phyloP scores from a whole-genome alignment of 2,797 vertebrate species.

The Micromesistius poutassou region DNA sequence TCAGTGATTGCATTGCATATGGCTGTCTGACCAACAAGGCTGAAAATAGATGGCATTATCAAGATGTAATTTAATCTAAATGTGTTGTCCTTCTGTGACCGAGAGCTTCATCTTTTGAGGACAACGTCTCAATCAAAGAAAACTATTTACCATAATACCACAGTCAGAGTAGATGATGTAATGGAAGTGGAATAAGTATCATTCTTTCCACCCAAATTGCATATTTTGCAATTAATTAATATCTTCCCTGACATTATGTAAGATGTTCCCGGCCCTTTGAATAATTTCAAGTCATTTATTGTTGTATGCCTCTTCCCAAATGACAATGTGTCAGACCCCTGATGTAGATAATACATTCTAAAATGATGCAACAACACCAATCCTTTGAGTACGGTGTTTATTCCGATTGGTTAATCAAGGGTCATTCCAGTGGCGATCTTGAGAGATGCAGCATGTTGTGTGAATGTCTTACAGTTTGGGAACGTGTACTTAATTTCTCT shows the following conservation, averaged over 20 bases:
- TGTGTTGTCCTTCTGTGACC: background rate
- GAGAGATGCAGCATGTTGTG: background rate
- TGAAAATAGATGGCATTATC: background rate
- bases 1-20: conserved; percentile 1
- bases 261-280: no score
- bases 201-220: background rate
- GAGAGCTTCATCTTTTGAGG: background rate
- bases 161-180: no score
- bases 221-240: background rate
- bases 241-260: no score
- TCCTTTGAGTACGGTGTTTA: background rate
- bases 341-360: no score
- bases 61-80: background rate
- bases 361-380: no score
- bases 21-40: background rate
- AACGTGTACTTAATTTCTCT: conserved; percentile 92
- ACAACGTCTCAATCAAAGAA: background rate
- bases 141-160: background rate
- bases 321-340: no score
- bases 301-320: no score
- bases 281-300: no score
- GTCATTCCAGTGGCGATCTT: background rate
- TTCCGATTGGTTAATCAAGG: background rate
- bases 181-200: background rate
- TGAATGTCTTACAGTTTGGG: conserved; percentile 79